Base-by-base conservation (phyloP, 2,888 invertebrate genomes). In the Pyrrhosoma nymphula region DNA sequence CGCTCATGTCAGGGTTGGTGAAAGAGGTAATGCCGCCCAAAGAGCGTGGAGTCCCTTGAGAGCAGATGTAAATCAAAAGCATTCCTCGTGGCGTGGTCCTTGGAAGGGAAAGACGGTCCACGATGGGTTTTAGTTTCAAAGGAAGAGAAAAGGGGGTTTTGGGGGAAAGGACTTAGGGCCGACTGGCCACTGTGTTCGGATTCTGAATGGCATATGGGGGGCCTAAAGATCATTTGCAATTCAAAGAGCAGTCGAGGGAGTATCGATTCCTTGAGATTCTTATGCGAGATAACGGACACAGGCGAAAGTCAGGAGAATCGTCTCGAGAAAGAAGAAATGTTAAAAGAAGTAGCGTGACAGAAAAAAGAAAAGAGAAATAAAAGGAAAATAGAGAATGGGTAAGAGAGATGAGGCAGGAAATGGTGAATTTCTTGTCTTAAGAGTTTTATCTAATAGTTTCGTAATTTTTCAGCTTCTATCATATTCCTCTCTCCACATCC, bases 191-290 rank as follows among this genome's bases (percentile, higher is more conserved):
- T 93, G 93, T 47, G 69, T 69, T 93, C 47, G 93, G 39, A 91
- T 91, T 91, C 63, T 30, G 91, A 91, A 93, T 93, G 93, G 93
- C 93, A 93, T 39, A 47, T 12, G 26, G 47, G 47, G 39, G 69
- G 69, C n/a, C 47, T 93, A n/a, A 69, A 69, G 93, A n/a, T 47
- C 69, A 93, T 93, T 93, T 93, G 93, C 69, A 93, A 93, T 93
- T 93, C 93, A 93, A 93, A 93, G 56, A 63, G 60, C 39, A 63
- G 93, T 69, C 69, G n/a, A 93, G 69, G 18, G 82, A 47, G 55
- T n/a, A 93, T 93, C 93, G 93, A 93, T 75, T 93, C 47, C 8
- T 16, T 63, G 26, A 47, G 69, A 69, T 93, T 47, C 93, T 69
- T 69, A 47, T 23, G 26, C 93, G 26, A 39, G 69, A 69, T n/a